A percentile compares a stretch with the other conserved stretches of the same genome.
phyloP scores from a whole-genome alignment of 1,140 invertebrate genomes.

The Xylocopa sonorina region DNA sequence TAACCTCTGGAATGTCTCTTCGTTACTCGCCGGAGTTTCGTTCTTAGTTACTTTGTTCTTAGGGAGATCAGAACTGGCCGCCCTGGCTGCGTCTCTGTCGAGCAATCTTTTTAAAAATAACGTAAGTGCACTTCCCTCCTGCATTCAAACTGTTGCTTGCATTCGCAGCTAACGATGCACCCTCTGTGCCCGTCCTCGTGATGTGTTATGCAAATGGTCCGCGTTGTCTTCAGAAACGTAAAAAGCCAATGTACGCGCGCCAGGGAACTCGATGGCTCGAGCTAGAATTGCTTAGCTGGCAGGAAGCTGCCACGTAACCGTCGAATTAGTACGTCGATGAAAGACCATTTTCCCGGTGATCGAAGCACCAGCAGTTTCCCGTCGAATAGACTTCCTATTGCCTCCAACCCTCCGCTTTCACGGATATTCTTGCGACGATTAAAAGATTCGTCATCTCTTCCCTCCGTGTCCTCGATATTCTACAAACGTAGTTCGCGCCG shows the following conservation, averaged over 20 bases:
- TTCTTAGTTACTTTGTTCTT: neutral
- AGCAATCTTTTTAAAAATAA: neutral
- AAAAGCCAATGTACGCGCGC: neutral
- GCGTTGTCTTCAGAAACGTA: neutral
- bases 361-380: constrained; percentile 41
- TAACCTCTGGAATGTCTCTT: neutral
- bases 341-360: constrained; percentile 56
- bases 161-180: neutral
- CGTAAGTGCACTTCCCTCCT: neutral
- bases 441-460: neutral
- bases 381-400: constrained; percentile 26
- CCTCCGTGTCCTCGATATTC: neutral
- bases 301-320: constrained; percentile 47
- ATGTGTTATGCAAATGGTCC: constrained; percentile 24
- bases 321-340: constrained; percentile 55
- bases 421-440: neutral
- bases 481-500: neutral
- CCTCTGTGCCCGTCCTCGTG: neutral
- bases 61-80: neutral
- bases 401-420: neutral
- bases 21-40: no score
- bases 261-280: neutral
- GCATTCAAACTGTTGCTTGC: neutral
- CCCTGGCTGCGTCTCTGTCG: neutral
- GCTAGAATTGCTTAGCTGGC: constrained; percentile 17